phyloP scores from a whole-genome alignment of 2,888 invertebrate genomes.

The Cheilosia vulpina region DNA sequence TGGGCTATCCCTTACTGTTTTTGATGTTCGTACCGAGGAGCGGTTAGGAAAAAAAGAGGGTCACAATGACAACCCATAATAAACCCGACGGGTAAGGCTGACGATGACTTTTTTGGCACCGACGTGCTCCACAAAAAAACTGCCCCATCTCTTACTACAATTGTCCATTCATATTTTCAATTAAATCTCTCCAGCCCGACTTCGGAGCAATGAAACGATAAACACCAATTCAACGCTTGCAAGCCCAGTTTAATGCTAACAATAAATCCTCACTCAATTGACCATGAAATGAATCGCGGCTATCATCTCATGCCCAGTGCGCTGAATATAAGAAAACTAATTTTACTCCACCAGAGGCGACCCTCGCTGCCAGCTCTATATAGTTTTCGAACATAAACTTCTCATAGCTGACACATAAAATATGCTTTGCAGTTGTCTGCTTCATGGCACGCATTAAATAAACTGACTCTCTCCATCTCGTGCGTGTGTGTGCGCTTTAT shows the following conservation, averaged over 20 bases:
- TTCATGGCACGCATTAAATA: slow-evolving; percentile 53
- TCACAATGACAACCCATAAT: too few relatives aligned
- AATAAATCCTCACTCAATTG: slow-evolving; percentile 62
- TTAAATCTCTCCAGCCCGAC: background rate
- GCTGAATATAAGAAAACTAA: slow-evolving; percentile 58
- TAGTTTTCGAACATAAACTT: slow-evolving; percentile 33
- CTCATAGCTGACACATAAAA: slow-evolving; percentile 61
- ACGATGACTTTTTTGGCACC: too few relatives aligned
- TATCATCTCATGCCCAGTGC: slow-evolving; percentile 17
- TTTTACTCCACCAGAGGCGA: slow-evolving; percentile 31
- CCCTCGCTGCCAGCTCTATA: background rate
- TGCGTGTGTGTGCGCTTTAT: slow-evolving; percentile 22
- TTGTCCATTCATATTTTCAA: background rate
- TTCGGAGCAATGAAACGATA: background rate
- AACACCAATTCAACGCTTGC: slow-evolving; percentile 8
- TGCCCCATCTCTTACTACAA: too few relatives aligned
- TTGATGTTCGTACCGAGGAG: too few relatives aligned
- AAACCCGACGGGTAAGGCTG: too few relatives aligned
- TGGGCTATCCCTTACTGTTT: too few relatives aligned
- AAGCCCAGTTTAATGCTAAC: background rate
- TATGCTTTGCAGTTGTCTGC: slow-evolving; percentile 55
- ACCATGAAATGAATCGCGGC: slow-evolving; percentile 65
- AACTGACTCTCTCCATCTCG: slow-evolving; percentile 8
- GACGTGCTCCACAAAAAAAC: too few relatives aligned
- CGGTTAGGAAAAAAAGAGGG: too few relatives aligned